Base-by-base conservation (phyloP, 2,797 vertebrate genomes). In the Melanotaenia boesemani region DNA sequence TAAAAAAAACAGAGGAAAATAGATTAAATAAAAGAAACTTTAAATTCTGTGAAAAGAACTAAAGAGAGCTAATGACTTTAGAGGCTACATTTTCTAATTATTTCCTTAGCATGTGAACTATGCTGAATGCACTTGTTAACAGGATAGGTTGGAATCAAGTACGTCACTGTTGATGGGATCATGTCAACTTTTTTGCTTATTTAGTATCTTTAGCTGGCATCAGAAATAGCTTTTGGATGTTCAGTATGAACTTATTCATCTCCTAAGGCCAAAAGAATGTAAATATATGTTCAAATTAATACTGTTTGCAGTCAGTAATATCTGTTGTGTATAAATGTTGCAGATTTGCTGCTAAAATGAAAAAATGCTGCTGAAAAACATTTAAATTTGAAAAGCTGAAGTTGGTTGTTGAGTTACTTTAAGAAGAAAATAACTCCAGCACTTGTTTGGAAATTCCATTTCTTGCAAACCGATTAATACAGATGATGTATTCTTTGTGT, bases 381-480 rank as follows among this genome's bases (percentile, higher is more conserved):
- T 68, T 67, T 72, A 13, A 67, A 16, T 62, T 10, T 6, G 36
- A 2, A 15, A 60, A 34, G 24, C 34, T 61, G 5, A 18, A 26
- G 37, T 34, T 46, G 57, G 11, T 36, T 4, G 50, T 72, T 1
- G 0, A 59, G n/a, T 10, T 1, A 28, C 34, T 52, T n/a, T 52
- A 7, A 26, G 7, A 15, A 58, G 22, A 63, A 69, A 72, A 20
- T 26, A 37, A 10, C 55, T 36, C 5, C 0, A 32, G 13, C 48
- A 46, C 22, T 37, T 66, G 59, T 79, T 74, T 74, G 32, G 44
- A 58, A 79, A 54, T 30, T 30, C 61, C 72, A 48, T 67, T 60
- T 70, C 36, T 34, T 36, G 1, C 52, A 50, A 67, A n/a, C 48
- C 9, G 30, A 71, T 63, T 64, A 20, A 79, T 11, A n/a, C 2